Base-by-base conservation (phyloP, 2,113 vertebrate genomes). In the Eolophus roseicapilla region DNA sequence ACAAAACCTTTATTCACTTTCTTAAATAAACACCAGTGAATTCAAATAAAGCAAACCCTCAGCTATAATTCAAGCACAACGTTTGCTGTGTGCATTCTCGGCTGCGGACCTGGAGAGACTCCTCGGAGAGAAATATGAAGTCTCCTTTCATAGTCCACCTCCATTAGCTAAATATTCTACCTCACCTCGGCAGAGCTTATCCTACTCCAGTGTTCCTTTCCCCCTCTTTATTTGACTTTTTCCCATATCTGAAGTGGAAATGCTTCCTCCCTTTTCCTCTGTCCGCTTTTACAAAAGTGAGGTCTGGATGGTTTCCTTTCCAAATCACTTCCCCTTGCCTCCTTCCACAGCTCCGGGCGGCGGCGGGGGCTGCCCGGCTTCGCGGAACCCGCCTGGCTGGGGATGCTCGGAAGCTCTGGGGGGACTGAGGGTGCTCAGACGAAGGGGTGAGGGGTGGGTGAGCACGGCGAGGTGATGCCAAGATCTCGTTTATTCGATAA, bases 1-100 rank as follows among this genome's bases (percentile, higher is more conserved):
- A 85, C 60, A 52, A 80, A 96, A 96, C 86, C 94, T 97, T 97
- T 96, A 86, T 94, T 96, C 89, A 79, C 93, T 92, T 96, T 91
- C 83, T 92, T 83, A 96, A 94, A 89, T 94, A 95, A 86, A 94
- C 82, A 86, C 24, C 52, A 62, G 44, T 11, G 41, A 62, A 76
- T 94, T 97, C 86, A 83, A 94, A 94, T 55, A 63, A 84, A 97
- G 87, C 79, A 83, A 88, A 89, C 46, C 59, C 80, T 86, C 70
- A 35, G 53, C 76, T 47, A 47, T 83, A 93, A 82, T 68, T 95
- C 94, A 95, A 80, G 92, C 49, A 78, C 86, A 91, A 86, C 71
- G 82, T 94, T 93, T 89, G 88, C 93, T 91, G 77, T 82, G 79
- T 75, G 44, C 70, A 85, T 92, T 85, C 83, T 82, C 76, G 73